Base-by-base conservation (phyloP, 2,797 vertebrate species). In the Acanthiza pusilla region DNA sequence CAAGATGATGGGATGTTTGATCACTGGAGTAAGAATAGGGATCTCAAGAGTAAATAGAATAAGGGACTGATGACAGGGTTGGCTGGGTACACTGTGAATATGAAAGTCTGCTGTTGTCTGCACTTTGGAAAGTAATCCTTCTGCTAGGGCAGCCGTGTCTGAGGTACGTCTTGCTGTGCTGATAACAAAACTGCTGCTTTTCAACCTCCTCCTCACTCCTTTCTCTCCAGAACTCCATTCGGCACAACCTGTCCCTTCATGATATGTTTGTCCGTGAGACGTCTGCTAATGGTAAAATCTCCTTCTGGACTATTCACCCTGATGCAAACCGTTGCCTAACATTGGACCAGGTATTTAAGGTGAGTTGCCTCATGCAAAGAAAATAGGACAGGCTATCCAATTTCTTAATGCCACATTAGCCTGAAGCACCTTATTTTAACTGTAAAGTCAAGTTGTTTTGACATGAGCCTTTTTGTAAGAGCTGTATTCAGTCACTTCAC, bases 221-320 rank as follows among this genome's bases (percentile, higher is more conserved):
- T 84, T 93, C n/a, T 75, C 88, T 70, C 32, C 96, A 99, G 99
- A 99, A 99, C 81, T 99, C 99, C 16, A 99, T 99, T 72, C 98
- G 99, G 25, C 99, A 99, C 96, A 99, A 99, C 92, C 98, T 99
- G 48, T 99, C 99, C 16, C 97, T 99, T 32, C 99, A 99, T 13
- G 98, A 99, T 92, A 98, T 99, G 99, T 99, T 99, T 95, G 97
- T 98, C n/a, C 98, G 99, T 11, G 98, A 99, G 96, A 98, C 98
- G 0, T 98, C 98, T 13, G 93, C 97, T 43, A 99, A 99, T 38
- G 98, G 98, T 63, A 99, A 99, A 97, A 95, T 98, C 42, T 99
- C 99, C 4, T 99, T 98, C 94, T 99, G 99, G 99, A 99, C 99
- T n/a, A 99, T 99, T 93, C 98, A 99, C 14, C 99, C 99, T 2